Percentiles rank a stretch among this genome's conserved stretches.
These are phyloP conservation scores for Nephrotoma appendiculata DNA, from an alignment of 2,888 invertebrate genomes.

Conservation along the genomic window DNA sequence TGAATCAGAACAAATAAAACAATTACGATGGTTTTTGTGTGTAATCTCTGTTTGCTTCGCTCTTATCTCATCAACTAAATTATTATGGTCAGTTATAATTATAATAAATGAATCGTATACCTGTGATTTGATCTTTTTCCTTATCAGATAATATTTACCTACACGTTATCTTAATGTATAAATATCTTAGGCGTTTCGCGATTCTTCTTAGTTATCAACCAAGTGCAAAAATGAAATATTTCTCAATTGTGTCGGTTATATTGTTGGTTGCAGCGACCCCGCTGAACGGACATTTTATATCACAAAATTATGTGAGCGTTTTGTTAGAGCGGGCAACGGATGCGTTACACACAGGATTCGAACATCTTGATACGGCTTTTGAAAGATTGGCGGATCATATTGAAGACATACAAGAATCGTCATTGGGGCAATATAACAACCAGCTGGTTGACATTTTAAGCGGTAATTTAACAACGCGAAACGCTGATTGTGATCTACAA, in stretches of 20 bases:
- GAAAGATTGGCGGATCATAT: background rate
- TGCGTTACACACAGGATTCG: background rate
- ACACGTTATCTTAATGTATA: background rate
- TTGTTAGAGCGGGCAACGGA: background rate
- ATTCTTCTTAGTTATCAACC: background rate
- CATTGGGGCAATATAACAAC: background rate
- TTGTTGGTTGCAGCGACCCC: background rate
- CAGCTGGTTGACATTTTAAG: background rate
- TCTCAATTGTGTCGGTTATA: background rate
- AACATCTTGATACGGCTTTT: background rate
- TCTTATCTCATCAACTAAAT: background rate
- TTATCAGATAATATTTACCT: background rate
- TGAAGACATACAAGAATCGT: background rate
- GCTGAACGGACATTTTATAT: background rate
- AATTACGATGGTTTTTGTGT: background rate
- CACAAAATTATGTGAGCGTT: background rate
- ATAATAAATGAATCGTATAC: background rate
- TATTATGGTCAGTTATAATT: background rate
- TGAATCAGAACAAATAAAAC: background rate
- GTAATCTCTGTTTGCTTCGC: background rate
- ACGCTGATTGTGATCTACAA: background rate
- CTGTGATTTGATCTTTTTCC: background rate
- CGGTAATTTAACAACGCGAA: background rate
- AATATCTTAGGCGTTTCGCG: background rate
- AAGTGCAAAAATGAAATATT: background rate